phyloP scores from a whole-genome alignment of 2,888 invertebrate genomes.

The Tenthredo distinguenda region DNA sequence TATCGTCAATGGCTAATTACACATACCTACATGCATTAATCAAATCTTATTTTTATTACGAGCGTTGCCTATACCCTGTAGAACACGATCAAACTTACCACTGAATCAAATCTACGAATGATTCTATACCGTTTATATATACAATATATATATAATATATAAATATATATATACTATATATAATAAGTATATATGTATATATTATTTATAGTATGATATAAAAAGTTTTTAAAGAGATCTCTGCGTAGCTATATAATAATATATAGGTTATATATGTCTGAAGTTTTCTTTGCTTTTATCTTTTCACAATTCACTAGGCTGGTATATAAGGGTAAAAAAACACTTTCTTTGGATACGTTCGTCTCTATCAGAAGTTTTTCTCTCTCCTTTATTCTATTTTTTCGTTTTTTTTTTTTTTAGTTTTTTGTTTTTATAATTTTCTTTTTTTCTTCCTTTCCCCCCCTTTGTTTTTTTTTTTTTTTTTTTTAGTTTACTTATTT shows the following conservation, averaged over 20 bases:
- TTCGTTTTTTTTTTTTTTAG: background rate
- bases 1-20: slow-evolving; percentile 39
- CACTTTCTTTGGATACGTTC: slow-evolving; percentile 56
- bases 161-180: background rate
- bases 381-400: slow-evolving; percentile 47
- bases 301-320: slow-evolving; percentile 56
- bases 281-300: slow-evolving; percentile 28
- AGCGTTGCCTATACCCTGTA: slow-evolving; percentile 65
- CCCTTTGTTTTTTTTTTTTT: background rate
- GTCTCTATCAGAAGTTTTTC: slow-evolving; percentile 52
- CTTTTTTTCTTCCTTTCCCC: background rate
- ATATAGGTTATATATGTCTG: slow-evolving; percentile 8
- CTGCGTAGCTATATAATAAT: slow-evolving; percentile 1
- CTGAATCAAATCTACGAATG: slow-evolving; percentile 60
- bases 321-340: slow-evolving; percentile 56
- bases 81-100: slow-evolving; percentile 64
- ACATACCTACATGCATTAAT: slow-evolving; percentile 54
- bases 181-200: background rate
- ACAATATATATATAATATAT: slow-evolving; percentile 4
- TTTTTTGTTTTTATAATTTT: background rate
- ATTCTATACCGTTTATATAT: slow-evolving; percentile 24
- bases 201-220: slow-evolving; percentile 31
- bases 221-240: background rate
- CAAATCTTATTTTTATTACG: slow-evolving; percentile 52
- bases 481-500: slow-evolving; percentile 32